phyloP scores from a whole-genome alignment of 2,888 invertebrate genomes.

The Eurytoma californica region DNA sequence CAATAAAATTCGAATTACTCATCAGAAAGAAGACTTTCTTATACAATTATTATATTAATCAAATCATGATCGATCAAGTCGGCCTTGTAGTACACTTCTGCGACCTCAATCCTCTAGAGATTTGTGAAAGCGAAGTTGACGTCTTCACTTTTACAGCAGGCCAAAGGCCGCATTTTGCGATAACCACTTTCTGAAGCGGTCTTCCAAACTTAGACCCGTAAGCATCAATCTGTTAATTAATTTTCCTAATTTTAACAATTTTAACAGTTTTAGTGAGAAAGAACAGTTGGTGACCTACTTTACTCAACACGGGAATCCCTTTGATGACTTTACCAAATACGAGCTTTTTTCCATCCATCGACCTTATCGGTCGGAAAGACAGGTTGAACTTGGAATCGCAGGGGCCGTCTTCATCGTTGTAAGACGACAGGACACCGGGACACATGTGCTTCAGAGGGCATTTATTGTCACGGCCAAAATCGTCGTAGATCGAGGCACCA shows the following conservation, averaged over 20 bases:
- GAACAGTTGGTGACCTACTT: constrained; percentile 60
- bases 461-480: constrained; percentile 74
- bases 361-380: constrained; percentile 77
- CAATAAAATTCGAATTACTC: no score
- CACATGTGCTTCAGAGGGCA: constrained; percentile 76
- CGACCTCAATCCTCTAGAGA: no score
- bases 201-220: constrained; percentile 67
- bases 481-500: constrained; percentile 75
- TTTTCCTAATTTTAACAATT: neutral
- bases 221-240: constrained; percentile 64
- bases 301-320: constrained; percentile 64
- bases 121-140: no score
- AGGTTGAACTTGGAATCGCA: constrained; percentile 79
- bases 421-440: constrained; percentile 78
- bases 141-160: no score
- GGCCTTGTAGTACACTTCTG: no score
- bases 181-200: constrained; percentile 64
- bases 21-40: no score
- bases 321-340: constrained; percentile 78
- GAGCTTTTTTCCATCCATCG: constrained; percentile 77
- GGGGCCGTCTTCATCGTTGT: constrained; percentile 73
- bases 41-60: no score
- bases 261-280: neutral
- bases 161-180: constrained; percentile 66
- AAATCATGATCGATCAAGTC: no score